A percentile compares a stretch with the other conserved stretches of the same genome.
These are phyloP conservation scores for Ochropleura leucogaster DNA, from an alignment of 2,888 invertebrate species.

Conservation along the genomic window DNA sequence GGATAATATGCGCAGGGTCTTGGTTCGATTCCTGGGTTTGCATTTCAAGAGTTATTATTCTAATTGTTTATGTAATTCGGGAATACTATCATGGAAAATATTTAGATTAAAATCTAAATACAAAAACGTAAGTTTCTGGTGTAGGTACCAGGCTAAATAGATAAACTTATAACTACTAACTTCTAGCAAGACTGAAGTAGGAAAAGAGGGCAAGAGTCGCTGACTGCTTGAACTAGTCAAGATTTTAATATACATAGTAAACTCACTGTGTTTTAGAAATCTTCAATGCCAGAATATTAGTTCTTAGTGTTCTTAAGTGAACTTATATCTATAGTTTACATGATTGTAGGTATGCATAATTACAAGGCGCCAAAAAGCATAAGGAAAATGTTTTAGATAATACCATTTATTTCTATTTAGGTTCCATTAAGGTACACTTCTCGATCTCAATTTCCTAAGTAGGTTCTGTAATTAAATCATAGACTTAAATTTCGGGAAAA, in stretches of 20 bases:
- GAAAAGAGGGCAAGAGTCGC: too few relatives aligned
- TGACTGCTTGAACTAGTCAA: too few relatives aligned
- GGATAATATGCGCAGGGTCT: neutral
- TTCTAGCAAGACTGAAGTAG: neutral
- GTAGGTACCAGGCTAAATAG: neutral
- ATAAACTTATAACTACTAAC: too few relatives aligned
- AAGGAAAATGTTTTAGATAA: too few relatives aligned
- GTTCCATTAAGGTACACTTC: neutral
- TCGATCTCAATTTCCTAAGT: neutral
- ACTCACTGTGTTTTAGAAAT: too few relatives aligned
- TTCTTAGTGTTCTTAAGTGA: neutral
- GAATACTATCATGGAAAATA: too few relatives aligned
- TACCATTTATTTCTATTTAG: neutral
- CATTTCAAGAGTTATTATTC: neutral
- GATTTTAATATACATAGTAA: too few relatives aligned
- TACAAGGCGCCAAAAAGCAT: neutral
- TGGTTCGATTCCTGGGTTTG: conserved; percentile 9
- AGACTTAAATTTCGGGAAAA: too few relatives aligned
- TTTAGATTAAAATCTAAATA: neutral
- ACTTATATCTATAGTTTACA: too few relatives aligned
- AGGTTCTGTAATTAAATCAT: neutral
- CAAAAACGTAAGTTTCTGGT: too few relatives aligned
- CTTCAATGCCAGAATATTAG: neutral
- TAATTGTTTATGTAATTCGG: neutral
- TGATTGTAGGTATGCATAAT: neutral